Conservation (phyloP, 1,140 invertebrate genomes). For the Magallana ariakensis region DNA sequence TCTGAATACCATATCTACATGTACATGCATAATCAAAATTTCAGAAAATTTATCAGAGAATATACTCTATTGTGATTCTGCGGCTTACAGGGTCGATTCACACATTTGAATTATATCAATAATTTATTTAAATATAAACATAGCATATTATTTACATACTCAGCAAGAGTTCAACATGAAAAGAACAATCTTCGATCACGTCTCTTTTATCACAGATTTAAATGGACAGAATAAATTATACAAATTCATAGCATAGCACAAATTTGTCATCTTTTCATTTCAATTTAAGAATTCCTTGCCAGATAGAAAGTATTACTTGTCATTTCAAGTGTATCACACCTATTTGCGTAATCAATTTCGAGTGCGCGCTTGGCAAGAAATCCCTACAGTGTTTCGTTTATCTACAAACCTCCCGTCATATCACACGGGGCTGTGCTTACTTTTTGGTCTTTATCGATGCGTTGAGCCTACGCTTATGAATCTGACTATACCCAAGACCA, state of each 20-base stretch:
- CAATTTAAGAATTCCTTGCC: neutral
- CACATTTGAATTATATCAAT: neutral
- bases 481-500: conserved; percentile 54
- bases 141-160: neutral
- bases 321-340: conserved; percentile 9
- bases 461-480: conserved; percentile 45
- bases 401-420: too few relatives aligned
- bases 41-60: too few relatives aligned
- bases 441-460: conserved; percentile 43
- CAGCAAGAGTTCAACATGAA: neutral
- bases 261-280: neutral
- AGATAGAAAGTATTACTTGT: neutral
- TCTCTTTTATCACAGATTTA: conserved; percentile 24
- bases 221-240: neutral
- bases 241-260: conserved; percentile 21
- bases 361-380: neutral
- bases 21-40: too few relatives aligned
- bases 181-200: neutral
- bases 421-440: neutral
- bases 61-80: too few relatives aligned
- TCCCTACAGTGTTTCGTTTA: neutral
- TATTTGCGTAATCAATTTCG: conserved; percentile 27
- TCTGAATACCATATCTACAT: too few relatives aligned
- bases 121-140: conserved; percentile 7
- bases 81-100: too few relatives aligned